Evolutionary conservation across 2,888 invertebrate species (phyloP).

Genomic region (Drosophila algonquin): DNA sequence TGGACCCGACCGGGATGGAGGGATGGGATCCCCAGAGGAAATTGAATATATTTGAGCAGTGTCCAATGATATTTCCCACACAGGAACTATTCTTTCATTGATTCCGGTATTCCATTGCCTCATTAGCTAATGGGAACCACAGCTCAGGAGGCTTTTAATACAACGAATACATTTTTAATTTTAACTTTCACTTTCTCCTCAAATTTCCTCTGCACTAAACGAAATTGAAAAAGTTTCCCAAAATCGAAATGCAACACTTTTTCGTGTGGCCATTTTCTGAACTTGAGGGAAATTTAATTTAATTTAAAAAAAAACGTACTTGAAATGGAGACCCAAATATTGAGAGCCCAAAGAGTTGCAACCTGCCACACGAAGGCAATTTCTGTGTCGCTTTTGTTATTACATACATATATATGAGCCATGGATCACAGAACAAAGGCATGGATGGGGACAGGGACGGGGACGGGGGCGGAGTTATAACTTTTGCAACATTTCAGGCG

Average conservation of each 20-base stretch:
- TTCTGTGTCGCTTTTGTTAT: slow-evolving; percentile 39
- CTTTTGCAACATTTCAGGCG: slow-evolving; percentile 44
- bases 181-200: background rate
- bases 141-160: background rate
- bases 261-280: slow-evolving; percentile 2
- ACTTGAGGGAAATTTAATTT: slow-evolving; percentile 30
- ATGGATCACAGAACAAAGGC: slow-evolving; percentile 36
- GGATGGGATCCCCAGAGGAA: too few relatives aligned
- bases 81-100: background rate
- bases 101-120: background rate
- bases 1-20: background rate
- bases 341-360: slow-evolving; percentile 11
- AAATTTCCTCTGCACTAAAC: slow-evolving; percentile 17
- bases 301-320: slow-evolving; percentile 22
- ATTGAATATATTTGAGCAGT: too few relatives aligned
- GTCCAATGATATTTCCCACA: too few relatives aligned
- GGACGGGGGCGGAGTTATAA: slow-evolving; percentile 39
- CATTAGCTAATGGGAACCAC: background rate
- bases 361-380: slow-evolving; percentile 43
- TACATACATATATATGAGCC: slow-evolving; percentile 29
- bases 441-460: background rate
- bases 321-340: slow-evolving; percentile 19
- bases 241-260: slow-evolving; percentile 14
- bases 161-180: too few relatives aligned
- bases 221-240: slow-evolving; percentile 49